Evolutionary conservation across 1,140 invertebrate species (phyloP).

Genomic region (Heliconius congener): DNA sequence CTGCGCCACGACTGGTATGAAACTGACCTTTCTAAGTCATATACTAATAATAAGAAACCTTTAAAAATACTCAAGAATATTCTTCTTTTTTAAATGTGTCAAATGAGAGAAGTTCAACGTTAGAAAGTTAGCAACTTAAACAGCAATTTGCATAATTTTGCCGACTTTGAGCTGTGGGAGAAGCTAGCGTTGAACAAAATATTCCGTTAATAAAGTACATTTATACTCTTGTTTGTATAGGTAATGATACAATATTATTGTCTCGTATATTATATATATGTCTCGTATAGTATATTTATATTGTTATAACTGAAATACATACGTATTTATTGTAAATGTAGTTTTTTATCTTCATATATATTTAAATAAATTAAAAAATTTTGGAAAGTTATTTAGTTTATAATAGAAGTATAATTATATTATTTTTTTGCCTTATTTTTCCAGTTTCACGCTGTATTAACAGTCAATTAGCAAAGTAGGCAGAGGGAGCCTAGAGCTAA

Average conservation of each 20-base stretch:
- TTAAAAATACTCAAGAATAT: not conserved
- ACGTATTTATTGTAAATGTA: not conserved
- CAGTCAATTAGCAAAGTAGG: too few relatives aligned
- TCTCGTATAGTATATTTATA: too few relatives aligned
- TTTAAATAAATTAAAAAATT: not conserved
- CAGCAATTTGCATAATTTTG: constrained; percentile 14
- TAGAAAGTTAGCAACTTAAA: constrained; percentile 6
- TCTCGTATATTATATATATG: not conserved
- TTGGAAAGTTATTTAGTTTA: too few relatives aligned
- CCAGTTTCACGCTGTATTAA: too few relatives aligned
- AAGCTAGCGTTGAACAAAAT: not conserved
- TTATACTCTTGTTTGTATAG: not conserved
- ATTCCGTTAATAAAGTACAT: not conserved
- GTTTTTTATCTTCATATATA: not conserved
- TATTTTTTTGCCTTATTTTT: too few relatives aligned
- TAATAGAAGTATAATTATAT: too few relatives aligned
- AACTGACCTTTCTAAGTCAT: not conserved
- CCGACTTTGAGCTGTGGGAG: not conserved
- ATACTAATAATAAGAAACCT: not conserved
- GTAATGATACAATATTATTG: not conserved
- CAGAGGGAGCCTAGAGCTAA: not conserved
- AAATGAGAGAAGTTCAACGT: constrained; percentile 3
- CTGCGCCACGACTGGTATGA: too few relatives aligned
- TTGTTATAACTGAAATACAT: too few relatives aligned
- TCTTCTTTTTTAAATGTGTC: constrained; percentile 8